Evolutionary conservation across 2,888 invertebrate species (phyloP), one percentile per base, ranked within the genome.

Genomic region (Hoplodrina blanda): DNA sequence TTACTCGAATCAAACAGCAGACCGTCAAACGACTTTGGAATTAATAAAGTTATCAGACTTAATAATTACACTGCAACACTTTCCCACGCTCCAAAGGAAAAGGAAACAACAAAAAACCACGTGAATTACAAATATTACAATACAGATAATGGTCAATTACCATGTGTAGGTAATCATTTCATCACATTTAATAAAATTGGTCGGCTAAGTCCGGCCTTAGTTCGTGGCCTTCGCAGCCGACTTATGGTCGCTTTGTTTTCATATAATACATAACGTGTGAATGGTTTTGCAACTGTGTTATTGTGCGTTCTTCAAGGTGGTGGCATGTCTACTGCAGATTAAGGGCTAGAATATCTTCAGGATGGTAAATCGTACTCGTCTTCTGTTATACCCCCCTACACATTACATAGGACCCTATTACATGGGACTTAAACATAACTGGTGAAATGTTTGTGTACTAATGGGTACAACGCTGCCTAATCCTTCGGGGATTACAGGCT

Each of bases 201-300:
- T 78, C 67, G 64, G 74, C 76, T 81, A 76, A 80, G 77, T 82
- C 73, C 78, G 88, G 82, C 91, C 90, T 87, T 86, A 79, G 77
- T 66, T 70, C 64, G 76, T 82, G 85, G 84, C 92, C 93, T 92
- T 92, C 91, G 67, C 74, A 80, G 71, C 69, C 54, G 74, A 89
- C 90, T 89, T 90, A 90, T 89, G 81, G 85, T 87, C 85, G 85
- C 89, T 90, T 90, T 91, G 89, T 89, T 88, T 85, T 88, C 89
- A 83, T 85, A 74, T 78, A 84, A 88, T 88, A 82, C 82, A 84
- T 85, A 88, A 87, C 86, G 90, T 91, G 91, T 86, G 90, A 91
- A 90, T 80, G 76, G 78, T 89, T 88, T 90, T 83, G 82, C 80
- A 80, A 86, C 81, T 81, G 71, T 86, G 46, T 82, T 83, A 86